Evolutionary conservation across 1,140 invertebrate species (phyloP).

Genomic region (Zaprionus tsacasi): DNA sequence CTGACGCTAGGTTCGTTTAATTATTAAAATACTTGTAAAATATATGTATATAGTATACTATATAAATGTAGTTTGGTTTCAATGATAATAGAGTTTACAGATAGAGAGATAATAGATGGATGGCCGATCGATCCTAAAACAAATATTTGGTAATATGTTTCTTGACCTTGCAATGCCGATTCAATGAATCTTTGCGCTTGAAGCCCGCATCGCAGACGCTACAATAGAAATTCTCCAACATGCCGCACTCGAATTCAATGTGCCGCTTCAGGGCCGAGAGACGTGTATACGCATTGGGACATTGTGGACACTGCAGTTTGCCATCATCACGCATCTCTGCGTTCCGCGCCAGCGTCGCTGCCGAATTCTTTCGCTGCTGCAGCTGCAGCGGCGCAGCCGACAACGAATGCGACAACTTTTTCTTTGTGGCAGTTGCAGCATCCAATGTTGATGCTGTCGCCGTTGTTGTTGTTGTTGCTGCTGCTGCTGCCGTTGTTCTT

Average conservation of each 20-base stretch:
- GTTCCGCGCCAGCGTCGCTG: constrained; percentile 58
- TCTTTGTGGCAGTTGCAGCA: neutral
- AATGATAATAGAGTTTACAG: neutral
- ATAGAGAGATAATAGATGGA: neutral
- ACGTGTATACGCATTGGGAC: constrained; percentile 68
- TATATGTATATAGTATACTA: constrained; percentile 8
- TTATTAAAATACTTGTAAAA: constrained; percentile 21
- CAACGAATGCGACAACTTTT: constrained; percentile 3
- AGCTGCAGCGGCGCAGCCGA: constrained; percentile 31
- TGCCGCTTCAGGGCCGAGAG: constrained; percentile 74
- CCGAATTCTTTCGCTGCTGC: constrained; percentile 52
- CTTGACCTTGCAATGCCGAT: constrained; percentile 84
- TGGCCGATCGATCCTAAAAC: constrained; percentile 49
- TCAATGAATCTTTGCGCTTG: constrained; percentile 79
- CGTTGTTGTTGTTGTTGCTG: neutral
- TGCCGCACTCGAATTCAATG: constrained; percentile 62
- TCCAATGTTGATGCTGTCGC: neutral
- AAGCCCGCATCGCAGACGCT: constrained; percentile 70
- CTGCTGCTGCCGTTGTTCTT: neutral
- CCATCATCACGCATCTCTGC: constrained; percentile 62
- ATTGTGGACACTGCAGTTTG: constrained; percentile 72
- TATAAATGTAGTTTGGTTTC: constrained; percentile 2
- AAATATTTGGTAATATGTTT: constrained; percentile 73
- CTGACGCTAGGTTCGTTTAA: constrained; percentile 25
- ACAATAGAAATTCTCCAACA: constrained; percentile 70